These are phyloP conservation scores for Epinotia brunnichana DNA, from an alignment of 2,888 invertebrate species.

Conservation along the genomic window DNA sequence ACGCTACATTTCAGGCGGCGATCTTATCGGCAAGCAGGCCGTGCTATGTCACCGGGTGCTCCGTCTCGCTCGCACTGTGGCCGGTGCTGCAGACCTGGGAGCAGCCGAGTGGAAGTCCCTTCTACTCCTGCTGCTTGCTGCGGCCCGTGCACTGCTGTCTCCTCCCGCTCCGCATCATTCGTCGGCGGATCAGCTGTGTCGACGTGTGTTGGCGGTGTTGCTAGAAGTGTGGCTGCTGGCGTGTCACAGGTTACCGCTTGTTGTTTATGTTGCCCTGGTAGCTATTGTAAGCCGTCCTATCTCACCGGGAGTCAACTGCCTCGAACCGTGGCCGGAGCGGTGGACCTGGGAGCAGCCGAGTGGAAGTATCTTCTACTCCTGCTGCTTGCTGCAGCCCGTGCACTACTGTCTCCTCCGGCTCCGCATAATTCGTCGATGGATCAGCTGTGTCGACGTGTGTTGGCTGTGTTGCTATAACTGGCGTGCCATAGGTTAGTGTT, in stretches of 20 bases:
- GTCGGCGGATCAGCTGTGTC: constrained; percentile 97
- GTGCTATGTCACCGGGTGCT: constrained; percentile 96
- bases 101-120: constrained; percentile 96
- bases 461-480: constrained; percentile 95
- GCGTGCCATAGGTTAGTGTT: constrained; percentile 79
- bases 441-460: constrained; percentile 95
- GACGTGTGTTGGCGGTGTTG: constrained; percentile 95
- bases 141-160: constrained; percentile 95
- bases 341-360: neutral
- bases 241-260: constrained; percentile 74
- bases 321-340: neutral
- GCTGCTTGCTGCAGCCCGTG: constrained; percentile 91
- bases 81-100: constrained; percentile 84
- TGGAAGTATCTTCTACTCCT: neutral
- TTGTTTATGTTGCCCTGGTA: constrained; percentile 14
- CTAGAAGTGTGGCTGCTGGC: constrained; percentile 90
- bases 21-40: constrained; percentile 96
- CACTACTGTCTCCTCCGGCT: constrained; percentile 95
- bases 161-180: constrained; percentile 97
- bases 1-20: constrained; percentile 85
- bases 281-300: neutral
- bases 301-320: neutral
- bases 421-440: constrained; percentile 98
- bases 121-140: constrained; percentile 90
- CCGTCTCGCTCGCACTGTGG: constrained; percentile 90